A percentile compares a stretch with the other conserved stretches of the same genome.
phyloP scores from a whole-genome alignment of 2,113 vertebrate species.

The Cryptotis parvus region DNA sequence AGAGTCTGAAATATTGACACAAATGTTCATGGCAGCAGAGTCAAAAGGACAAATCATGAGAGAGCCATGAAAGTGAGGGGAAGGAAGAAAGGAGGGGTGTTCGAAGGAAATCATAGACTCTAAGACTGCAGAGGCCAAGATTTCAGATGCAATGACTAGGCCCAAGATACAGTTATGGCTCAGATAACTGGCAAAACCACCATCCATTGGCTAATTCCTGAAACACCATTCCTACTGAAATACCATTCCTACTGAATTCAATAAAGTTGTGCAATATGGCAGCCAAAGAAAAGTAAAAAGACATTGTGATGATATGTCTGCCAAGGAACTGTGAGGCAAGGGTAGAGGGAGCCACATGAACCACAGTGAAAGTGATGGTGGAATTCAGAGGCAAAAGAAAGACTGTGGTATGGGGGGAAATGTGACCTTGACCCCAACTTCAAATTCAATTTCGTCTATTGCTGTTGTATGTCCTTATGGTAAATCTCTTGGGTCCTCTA shows the following conservation, averaged over 20 bases:
- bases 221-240: background rate
- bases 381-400: background rate
- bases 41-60: background rate
- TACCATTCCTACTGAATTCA: background rate
- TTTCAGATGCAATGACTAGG: background rate
- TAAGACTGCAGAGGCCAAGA: background rate
- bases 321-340: background rate
- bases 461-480: background rate
- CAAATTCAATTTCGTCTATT: background rate
- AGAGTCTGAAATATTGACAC: background rate
- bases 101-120: background rate
- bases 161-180: background rate
- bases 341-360: background rate
- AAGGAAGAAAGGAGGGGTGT: background rate
- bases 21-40: too few species aligned
- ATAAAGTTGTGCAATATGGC: background rate
- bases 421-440: background rate
- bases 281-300: background rate
- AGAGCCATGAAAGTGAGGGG: too few species aligned
- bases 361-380: background rate
- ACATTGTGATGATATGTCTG: background rate
- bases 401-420: background rate
- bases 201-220: too few species aligned
- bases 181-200: too few species aligned
- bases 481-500: background rate